phyloP scores from a whole-genome alignment of 2,113 vertebrate species.

The Gila orcuttii region DNA sequence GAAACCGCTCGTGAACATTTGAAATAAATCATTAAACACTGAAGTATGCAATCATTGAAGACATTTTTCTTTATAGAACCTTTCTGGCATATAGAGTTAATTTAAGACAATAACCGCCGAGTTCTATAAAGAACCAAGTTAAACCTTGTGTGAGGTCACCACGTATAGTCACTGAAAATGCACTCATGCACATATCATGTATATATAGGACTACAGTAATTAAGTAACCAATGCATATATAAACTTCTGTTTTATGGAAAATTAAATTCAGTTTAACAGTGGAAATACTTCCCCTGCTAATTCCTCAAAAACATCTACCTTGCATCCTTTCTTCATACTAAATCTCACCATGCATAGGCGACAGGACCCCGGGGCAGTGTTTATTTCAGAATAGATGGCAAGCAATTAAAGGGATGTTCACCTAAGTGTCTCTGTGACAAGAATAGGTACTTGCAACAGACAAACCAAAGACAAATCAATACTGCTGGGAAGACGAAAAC shows the following conservation, averaged over 20 bases:
- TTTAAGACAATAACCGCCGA: no score
- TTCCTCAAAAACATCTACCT: not conserved
- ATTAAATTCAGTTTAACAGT: not conserved
- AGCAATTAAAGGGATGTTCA: conserved; percentile 56
- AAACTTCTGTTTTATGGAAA: not conserved
- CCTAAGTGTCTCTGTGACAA: conserved; percentile 53
- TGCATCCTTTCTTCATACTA: conserved; percentile 22
- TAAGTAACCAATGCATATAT: no score
- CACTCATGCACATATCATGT: no score
- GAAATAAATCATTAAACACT: no score
- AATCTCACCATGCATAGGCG: conserved; percentile 31
- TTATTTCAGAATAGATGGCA: conserved; percentile 50
- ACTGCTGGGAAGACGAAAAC: conserved; percentile 61
- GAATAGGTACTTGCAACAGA: conserved; percentile 56
- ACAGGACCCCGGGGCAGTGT: conserved; percentile 31
- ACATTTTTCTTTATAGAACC: no score
- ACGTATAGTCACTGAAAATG: not conserved
- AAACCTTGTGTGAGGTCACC: not conserved
- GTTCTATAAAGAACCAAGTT: no score
- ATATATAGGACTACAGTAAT: no score
- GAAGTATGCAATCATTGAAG: no score
- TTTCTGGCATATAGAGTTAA: no score
- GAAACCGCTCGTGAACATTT: no score
- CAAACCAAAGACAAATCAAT: conserved; percentile 57
- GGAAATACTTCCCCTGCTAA: not conserved